phyloP scores from a whole-genome alignment of 1,140 invertebrate genomes.

The Vanessa atalanta region DNA sequence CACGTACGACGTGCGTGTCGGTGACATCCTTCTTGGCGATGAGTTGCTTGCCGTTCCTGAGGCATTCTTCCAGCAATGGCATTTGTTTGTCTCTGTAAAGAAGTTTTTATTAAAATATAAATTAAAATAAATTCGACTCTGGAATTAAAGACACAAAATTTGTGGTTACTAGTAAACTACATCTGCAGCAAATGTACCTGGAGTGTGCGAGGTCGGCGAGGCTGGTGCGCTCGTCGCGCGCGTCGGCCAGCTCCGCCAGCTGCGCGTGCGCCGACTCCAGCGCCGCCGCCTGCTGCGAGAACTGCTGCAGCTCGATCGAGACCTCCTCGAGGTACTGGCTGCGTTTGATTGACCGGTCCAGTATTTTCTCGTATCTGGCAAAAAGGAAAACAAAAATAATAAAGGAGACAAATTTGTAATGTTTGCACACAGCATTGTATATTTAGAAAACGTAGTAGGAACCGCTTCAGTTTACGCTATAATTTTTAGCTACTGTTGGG shows the following conservation, averaged over 20 bases:
- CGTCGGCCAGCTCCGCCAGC: slow-evolving; percentile 87
- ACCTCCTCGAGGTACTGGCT: slow-evolving; percentile 92
- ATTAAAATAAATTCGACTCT: neutral
- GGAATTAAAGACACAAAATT: neutral
- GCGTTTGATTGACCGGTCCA: slow-evolving; percentile 89
- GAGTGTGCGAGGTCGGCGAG: slow-evolving; percentile 79
- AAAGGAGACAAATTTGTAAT: neutral
- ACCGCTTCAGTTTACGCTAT: no score
- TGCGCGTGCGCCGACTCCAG: slow-evolving; percentile 87
- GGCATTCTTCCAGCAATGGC: slow-evolving; percentile 87
- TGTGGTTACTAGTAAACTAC: neutral
- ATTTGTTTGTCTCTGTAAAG: slow-evolving; percentile 69
- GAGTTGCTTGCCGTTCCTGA: slow-evolving; percentile 90
- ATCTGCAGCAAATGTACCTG: slow-evolving; percentile 38
- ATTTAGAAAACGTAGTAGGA: no score
- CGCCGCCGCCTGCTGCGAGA: slow-evolving; percentile 85
- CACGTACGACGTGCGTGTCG: slow-evolving; percentile 91
- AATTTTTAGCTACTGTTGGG: no score
- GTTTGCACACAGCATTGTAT: no score
- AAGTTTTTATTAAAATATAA: neutral
- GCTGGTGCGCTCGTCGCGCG: slow-evolving; percentile 84
- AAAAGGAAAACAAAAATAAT: no score
- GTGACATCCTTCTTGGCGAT: slow-evolving; percentile 94
- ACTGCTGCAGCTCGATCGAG: slow-evolving; percentile 85
- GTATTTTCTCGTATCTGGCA: slow-evolving; percentile 90